Evolutionary conservation across 2,888 invertebrate genomes (phyloP).

Genomic region (Teleiodes luculella): DNA sequence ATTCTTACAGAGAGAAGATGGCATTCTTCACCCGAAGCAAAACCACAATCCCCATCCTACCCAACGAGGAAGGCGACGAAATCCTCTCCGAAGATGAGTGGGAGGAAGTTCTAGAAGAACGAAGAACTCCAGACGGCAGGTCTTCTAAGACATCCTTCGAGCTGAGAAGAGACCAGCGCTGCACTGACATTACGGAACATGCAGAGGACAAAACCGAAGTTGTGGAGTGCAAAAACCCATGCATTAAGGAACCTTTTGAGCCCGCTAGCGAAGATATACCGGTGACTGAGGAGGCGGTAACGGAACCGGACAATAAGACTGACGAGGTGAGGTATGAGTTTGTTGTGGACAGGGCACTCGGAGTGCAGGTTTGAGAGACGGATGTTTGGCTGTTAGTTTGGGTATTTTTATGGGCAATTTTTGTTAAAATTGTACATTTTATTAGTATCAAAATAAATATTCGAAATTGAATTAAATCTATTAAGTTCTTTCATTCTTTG

Average conservation of each 20-base stretch:
- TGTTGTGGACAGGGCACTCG: conserved; percentile 89
- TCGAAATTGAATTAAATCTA: too few relatives aligned
- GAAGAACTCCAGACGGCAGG: conserved; percentile 67
- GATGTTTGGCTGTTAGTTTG: conserved; percentile 29
- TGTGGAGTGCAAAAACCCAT: conserved; percentile 64
- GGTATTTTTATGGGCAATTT: background rate
- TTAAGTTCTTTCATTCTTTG: too few relatives aligned
- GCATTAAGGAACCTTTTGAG: conserved; percentile 29
- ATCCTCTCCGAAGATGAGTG: conserved; percentile 70
- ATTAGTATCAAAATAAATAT: too few relatives aligned
- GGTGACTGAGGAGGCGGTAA: background rate
- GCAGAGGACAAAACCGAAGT: conserved; percentile 24
- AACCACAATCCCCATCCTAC: conserved; percentile 85
- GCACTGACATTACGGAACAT: conserved; percentile 13
- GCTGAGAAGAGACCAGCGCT: conserved; percentile 39
- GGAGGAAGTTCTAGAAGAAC: conserved; percentile 65
- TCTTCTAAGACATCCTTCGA: conserved; percentile 71
- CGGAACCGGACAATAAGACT: conserved; percentile 61
- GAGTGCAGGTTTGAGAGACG: conserved; percentile 86
- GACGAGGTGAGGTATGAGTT: conserved; percentile 85
- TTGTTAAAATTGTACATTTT: too few relatives aligned
- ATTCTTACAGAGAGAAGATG: conserved; percentile 92
- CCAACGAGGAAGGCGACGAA: conserved; percentile 79
- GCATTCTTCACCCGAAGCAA: conserved; percentile 94
- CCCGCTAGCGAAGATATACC: background rate